Evolutionary conservation across 2,888 invertebrate species (phyloP).

Genomic region (Meteorus cinctellus): DNA sequence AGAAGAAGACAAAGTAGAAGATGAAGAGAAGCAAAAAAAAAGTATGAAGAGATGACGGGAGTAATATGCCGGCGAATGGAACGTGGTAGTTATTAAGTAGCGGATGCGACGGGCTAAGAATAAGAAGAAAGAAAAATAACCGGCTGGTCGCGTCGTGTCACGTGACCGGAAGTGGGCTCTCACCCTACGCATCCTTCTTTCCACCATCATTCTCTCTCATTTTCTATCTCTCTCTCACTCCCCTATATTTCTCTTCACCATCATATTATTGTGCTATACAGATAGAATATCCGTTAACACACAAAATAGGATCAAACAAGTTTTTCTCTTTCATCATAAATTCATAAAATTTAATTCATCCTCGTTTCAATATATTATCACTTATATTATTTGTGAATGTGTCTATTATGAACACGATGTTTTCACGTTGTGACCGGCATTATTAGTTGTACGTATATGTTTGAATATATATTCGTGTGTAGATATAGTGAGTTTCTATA

Average conservation of each 20-base stretch:
- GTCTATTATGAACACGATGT: slow-evolving; percentile 46
- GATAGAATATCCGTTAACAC: background rate
- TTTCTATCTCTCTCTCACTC: background rate
- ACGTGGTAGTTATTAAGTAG: slow-evolving; percentile 69
- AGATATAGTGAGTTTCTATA: slow-evolving; percentile 61
- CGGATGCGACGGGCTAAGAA: slow-evolving; percentile 71
- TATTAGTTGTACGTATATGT: background rate
- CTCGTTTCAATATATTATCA: too few relatives aligned
- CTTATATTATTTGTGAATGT: background rate
- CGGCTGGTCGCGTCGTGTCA: slow-evolving; percentile 65
- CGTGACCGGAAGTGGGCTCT: slow-evolving; percentile 72
- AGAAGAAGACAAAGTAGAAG: background rate
- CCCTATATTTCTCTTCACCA: background rate
- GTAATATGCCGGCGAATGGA: slow-evolving; percentile 48
- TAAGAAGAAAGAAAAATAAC: slow-evolving; percentile 73
- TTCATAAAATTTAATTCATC: too few relatives aligned
- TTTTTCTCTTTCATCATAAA: background rate
- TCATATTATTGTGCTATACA: background rate
- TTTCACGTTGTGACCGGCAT: slow-evolving; percentile 48
- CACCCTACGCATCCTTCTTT: slow-evolving; percentile 48
- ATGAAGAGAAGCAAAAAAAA: slow-evolving; percentile 13
- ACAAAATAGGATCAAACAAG: background rate
- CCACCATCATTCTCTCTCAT: background rate
- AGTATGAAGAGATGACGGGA: slow-evolving; percentile 34
- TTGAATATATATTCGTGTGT: slow-evolving; percentile 6